A percentile compares a stretch with the other conserved stretches of the same genome.
Conservation (phyloP, 2,888 invertebrate species). For the Platerodrilus igneus region DNA sequence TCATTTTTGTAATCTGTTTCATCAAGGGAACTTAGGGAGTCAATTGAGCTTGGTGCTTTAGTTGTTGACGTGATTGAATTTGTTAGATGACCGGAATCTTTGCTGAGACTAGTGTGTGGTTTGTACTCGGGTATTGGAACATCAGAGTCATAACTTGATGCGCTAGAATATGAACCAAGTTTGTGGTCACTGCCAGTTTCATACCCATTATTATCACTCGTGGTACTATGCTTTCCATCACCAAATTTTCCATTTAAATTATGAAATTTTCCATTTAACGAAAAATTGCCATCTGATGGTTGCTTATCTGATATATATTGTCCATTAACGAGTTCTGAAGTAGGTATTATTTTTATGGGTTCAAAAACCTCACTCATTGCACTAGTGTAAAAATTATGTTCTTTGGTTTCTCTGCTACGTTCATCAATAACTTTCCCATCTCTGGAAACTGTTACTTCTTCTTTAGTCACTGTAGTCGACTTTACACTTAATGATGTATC, state of each 20-base stretch:
- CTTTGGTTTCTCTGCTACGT: slow-evolving; percentile 63
- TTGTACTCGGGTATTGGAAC: slow-evolving; percentile 24
- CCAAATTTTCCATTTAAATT: slow-evolving; percentile 22
- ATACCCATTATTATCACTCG: slow-evolving; percentile 43
- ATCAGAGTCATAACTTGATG: slow-evolving; percentile 47
- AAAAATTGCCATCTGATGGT: slow-evolving; percentile 14
- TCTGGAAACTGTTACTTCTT: slow-evolving; percentile 64
- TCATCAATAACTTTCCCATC: slow-evolving; percentile 67
- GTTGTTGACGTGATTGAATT: slow-evolving; percentile 40
- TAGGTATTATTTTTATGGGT: slow-evolving; percentile 49
- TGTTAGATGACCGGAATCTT: slow-evolving; percentile 46
- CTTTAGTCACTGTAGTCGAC: slow-evolving; percentile 65
- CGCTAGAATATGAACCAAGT: slow-evolving; percentile 43
- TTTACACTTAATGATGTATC: slow-evolving; percentile 69
- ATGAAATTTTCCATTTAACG: slow-evolving; percentile 10
- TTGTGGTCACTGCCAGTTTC: slow-evolving; percentile 42
- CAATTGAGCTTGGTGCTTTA: slow-evolving; percentile 45
- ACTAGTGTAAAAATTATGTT: slow-evolving; percentile 65
- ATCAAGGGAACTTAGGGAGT: slow-evolving; percentile 46
- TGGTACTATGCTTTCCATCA: slow-evolving; percentile 35
- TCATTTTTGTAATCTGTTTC: slow-evolving; percentile 43
- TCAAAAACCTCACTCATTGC: slow-evolving; percentile 65
- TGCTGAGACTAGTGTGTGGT: slow-evolving; percentile 33
- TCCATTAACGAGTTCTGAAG: slow-evolving; percentile 40
- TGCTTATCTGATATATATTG: slow-evolving; percentile 31